Evolutionary conservation across 2,888 invertebrate species (phyloP), one percentile per base, ranked within the genome.

Genomic region (Esperia sulphurella): DNA sequence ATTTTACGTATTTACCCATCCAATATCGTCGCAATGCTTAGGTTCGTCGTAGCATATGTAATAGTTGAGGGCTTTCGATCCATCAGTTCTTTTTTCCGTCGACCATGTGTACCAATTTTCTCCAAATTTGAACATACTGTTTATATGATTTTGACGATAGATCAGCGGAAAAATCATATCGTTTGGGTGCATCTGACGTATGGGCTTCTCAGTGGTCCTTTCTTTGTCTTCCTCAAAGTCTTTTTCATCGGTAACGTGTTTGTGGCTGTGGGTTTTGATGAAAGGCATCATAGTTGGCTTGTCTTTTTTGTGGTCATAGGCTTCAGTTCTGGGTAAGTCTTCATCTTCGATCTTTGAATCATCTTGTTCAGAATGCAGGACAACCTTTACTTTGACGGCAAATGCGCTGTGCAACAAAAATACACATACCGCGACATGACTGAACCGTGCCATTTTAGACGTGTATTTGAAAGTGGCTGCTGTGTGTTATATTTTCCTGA

Each of bases 91-190:
- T 46, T 80, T 84, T 52, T 88, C 87, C 0, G 73, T 75, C 1
- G 86, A 79, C 88, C 88, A 88, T 14, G 88, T 88, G 58, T 87
- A 88, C 88, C 88, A 88, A 52, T 83, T 86, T 51, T 82, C 85
- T 1, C 83, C 85, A 52, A 85, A 85, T 59, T 87, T 87, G 54
- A 88, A 88, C 87, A 87, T 86, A 54, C 84, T 86, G 56, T 84
- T 87, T 31, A 88, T 76, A 52, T 88, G 86, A 43, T 53, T 77
- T 60, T 88, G 88, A 0, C 70, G 72, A 57, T 85, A 87, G 52
- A 88, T 85, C 48, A 88, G 59, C 0, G 88, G 84, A 52, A 88
- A 88, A 5, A 88, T 72, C 65, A 88, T 62, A 54, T 87, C 85
- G 52, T 87, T 87, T 1, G 87, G 88, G 47, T 88, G 88, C 49